These are phyloP conservation scores for Drosophila borealis DNA, from an alignment of 2,888 invertebrate genomes.

Conservation along the genomic window DNA sequence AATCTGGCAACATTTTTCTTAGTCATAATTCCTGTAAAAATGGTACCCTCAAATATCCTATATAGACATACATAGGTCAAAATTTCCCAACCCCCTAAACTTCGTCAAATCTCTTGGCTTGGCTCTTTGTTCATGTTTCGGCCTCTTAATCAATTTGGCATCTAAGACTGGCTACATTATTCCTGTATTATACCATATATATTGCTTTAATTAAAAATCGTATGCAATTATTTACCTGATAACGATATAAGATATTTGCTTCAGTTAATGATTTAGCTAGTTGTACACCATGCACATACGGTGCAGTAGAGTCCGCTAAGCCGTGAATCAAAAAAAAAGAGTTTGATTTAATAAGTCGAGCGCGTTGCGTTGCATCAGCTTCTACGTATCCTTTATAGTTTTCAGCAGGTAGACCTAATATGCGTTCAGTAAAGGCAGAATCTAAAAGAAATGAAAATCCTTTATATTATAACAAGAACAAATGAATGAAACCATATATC, in stretches of 20 bases:
- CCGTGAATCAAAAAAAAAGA: conserved; percentile 96
- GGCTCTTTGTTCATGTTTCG: too few relatives aligned
- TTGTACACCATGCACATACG: conserved; percentile 96
- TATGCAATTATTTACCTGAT: conserved; percentile 89
- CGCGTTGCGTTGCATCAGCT: conserved; percentile 95
- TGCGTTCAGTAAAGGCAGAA: conserved; percentile 97
- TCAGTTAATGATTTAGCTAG: conserved; percentile 94
- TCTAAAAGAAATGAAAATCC: conserved; percentile 86
- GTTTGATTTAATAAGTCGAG: conserved; percentile 94
- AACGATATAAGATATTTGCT: conserved; percentile 94
- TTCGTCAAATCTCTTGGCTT: too few relatives aligned
- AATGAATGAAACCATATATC: conserved; percentile 67
- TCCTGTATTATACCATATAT: too few relatives aligned
- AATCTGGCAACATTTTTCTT: too few relatives aligned
- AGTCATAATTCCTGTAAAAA: too few relatives aligned
- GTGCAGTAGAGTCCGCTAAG: conserved; percentile 95
- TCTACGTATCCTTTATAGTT: conserved; percentile 96
- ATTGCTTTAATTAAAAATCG: too few relatives aligned
- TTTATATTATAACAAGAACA: neutral
- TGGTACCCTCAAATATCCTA: too few relatives aligned
- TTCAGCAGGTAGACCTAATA: conserved; percentile 94
- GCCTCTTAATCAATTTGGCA: too few relatives aligned
- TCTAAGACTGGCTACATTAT: too few relatives aligned
- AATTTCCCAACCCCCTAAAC: too few relatives aligned
- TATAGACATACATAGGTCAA: too few relatives aligned